Percentiles rank a stretch among this genome's conserved stretches.
These are phyloP conservation scores for Casuarius casuarius DNA, from an alignment of 2,113 vertebrate genomes.

Conservation along the genomic window DNA sequence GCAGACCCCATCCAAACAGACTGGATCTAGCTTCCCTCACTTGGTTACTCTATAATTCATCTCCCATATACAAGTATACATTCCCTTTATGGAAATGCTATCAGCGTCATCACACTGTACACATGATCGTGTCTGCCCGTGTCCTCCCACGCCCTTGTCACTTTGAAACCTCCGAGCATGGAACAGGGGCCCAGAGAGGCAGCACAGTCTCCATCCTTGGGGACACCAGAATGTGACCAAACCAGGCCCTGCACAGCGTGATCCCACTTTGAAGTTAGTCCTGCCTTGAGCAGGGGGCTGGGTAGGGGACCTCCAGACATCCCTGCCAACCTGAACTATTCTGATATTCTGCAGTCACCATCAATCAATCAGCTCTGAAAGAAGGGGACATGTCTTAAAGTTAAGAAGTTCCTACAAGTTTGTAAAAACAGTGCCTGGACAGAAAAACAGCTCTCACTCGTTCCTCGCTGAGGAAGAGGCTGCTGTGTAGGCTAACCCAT, in stretches of 20 bases:
- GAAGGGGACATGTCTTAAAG: neutral
- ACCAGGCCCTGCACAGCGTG: too few relatives aligned
- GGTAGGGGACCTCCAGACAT: too few relatives aligned
- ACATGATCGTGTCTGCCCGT: neutral
- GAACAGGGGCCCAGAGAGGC: neutral
- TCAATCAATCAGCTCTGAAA: neutral
- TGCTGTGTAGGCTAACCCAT: neutral
- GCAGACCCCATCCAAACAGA: neutral
- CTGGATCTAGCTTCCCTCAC: neutral
- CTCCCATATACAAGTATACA: neutral
- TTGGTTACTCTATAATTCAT: neutral
- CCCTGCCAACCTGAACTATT: too few relatives aligned
- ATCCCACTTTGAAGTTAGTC: too few relatives aligned
- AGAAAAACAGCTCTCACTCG: neutral
- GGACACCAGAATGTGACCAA: neutral
- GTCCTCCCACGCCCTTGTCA: neutral
- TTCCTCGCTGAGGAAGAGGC: neutral
- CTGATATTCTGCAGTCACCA: neutral
- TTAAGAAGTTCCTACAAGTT: neutral
- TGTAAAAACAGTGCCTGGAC: neutral
- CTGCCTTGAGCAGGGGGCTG: too few relatives aligned
- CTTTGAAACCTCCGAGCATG: neutral
- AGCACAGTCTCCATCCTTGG: neutral
- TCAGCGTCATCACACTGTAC: accelerated
- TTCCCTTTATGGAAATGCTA: neutral